phyloP scores from a whole-genome alignment of 2,888 invertebrate genomes.

The Chouioia cunea region DNA sequence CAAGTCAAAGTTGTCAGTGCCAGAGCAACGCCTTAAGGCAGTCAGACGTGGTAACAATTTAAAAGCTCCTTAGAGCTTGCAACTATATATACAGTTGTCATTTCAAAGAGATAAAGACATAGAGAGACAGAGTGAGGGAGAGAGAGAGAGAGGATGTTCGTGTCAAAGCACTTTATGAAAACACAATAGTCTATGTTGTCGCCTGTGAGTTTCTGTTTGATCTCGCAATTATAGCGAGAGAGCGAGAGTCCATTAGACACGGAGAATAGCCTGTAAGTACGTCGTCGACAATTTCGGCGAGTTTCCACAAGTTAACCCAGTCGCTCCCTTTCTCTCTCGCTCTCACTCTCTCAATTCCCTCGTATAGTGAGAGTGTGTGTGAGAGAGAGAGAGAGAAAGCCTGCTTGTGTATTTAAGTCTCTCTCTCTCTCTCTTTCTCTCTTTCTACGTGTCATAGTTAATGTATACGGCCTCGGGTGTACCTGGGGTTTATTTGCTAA shows the following conservation, averaged over 20 bases:
- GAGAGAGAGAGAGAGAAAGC: too few species aligned
- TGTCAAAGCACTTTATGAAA: slow-evolving; percentile 32
- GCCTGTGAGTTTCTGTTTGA: slow-evolving; percentile 25
- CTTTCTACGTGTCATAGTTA: too few species aligned
- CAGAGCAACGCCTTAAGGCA: background rate
- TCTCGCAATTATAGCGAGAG: slow-evolving; percentile 35
- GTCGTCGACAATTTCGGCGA: slow-evolving; percentile 41
- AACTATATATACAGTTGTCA: too few species aligned
- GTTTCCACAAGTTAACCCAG: slow-evolving; percentile 23
- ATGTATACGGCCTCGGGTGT: too few species aligned
- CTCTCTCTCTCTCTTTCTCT: too few species aligned
- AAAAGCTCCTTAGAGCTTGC: slow-evolving; percentile 30
- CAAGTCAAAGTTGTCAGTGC: too few species aligned
- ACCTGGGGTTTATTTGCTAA: too few species aligned
- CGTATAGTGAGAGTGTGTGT: too few species aligned
- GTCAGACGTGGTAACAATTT: slow-evolving; percentile 25
- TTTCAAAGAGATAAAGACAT: slow-evolving; percentile 1
- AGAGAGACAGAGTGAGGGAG: too few species aligned
- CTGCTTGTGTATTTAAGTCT: too few species aligned
- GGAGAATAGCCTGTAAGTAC: slow-evolving; percentile 44
- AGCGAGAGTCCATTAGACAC: slow-evolving; percentile 39
- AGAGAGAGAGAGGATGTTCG: too few species aligned
- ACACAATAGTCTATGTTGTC: slow-evolving; percentile 23
- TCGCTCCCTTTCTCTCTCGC: background rate
- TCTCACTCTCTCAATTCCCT: background rate